Evolutionary conservation across 2,888 invertebrate species (phyloP), one percentile per base, ranked within the genome.

Genomic region (Epistrophe grossulariae): DNA sequence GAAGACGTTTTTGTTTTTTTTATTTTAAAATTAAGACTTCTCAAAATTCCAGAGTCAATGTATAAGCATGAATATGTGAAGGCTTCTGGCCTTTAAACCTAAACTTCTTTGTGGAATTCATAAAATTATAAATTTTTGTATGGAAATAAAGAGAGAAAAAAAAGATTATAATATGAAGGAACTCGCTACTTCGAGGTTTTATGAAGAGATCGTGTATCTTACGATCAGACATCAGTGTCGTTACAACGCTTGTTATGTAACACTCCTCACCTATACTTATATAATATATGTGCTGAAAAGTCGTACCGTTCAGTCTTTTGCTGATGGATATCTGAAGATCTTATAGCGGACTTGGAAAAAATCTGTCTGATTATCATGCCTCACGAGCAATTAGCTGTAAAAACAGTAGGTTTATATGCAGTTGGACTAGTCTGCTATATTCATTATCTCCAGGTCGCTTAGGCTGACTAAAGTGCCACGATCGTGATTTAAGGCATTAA

Each of bases 321-420:
- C 38, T 76, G 84, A 80, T 80, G 81, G 77, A 80, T 80, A 84
- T 84, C 84, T 80, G 38, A 4, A 55, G 66, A 81, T 84, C 77
- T 76, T 15, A n/a, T n/a, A 45, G 60, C 77, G 57, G 59, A 60
- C 60, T 72, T 19, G 43, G 24, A 43, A 50, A 38, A 35, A 71
- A 71, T 80, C 76, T 76, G 52, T 77, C 45, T 50, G 84, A 84
- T 84, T 59, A 81, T 80, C 84, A 81, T 84, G 80, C 80, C 80
- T 80, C 85, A 85, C 82, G 85, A 85, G 85, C 85, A 85, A 85
- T 85, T 85, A 85, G 85, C 68, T 85, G 85, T 71, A 52, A 78
- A 74, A 85, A 68, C 77, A 60, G 72, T 31, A 60, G 24, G 24
- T 2, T 2, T 24, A 24, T 24, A 24, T 24, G n/a, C n/a, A 24